A percentile compares a stretch with the other conserved stretches of the same genome.
These are phyloP conservation scores for Tupaia tana DNA, from an alignment of 2,113 vertebrate genomes.

Conservation along the genomic window DNA sequence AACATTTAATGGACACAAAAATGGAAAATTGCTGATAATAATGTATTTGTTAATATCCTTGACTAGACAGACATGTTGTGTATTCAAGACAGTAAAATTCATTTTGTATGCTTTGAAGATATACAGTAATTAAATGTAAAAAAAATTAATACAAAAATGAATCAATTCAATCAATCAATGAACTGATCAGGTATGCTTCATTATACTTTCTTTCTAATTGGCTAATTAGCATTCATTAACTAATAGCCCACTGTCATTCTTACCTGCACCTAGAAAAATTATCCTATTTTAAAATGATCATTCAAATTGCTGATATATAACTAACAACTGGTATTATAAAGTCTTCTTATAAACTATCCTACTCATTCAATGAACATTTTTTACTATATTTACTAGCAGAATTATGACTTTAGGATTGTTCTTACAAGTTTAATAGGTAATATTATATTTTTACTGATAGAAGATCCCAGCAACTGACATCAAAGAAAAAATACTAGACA, in stretches of 20 bases:
- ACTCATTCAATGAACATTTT: neutral
- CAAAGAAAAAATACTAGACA: neutral
- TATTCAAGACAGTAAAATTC: too few relatives aligned
- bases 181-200: neutral
- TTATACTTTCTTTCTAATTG: neutral
- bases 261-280: neutral
- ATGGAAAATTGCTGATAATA: too few relatives aligned
- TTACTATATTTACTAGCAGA: slow-evolving; percentile 2
- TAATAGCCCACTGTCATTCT: neutral
- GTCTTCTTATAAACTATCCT: neutral
- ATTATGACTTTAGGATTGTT: neutral
- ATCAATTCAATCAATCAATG: neutral
- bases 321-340: slow-evolving; percentile 1
- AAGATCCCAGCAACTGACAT: slow-evolving; percentile 8
- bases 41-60: too few relatives aligned
- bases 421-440: slow-evolving; percentile 1
- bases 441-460: neutral
- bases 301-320: neutral
- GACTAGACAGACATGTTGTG: too few relatives aligned
- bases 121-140: too few relatives aligned
- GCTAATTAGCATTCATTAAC: neutral
- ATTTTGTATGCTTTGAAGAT: too few relatives aligned
- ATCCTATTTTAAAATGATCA: neutral
- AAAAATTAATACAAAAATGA: neutral
- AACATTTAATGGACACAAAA: too few relatives aligned